Evolutionary conservation across 2,888 invertebrate genomes (phyloP).

Genomic region (Papilio demoleus): DNA sequence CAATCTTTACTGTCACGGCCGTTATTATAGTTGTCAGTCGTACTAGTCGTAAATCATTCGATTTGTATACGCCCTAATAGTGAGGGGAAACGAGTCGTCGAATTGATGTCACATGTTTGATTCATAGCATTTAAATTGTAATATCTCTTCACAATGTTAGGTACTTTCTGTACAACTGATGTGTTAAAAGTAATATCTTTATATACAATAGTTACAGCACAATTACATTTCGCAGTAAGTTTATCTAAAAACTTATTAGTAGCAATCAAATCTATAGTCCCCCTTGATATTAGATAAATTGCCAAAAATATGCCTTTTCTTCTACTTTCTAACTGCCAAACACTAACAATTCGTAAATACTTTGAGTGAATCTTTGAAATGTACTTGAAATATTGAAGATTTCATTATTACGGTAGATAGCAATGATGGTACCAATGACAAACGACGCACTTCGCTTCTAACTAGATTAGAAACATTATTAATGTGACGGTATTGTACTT

Average conservation of each 20-base stretch:
- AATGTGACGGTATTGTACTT: constrained; percentile 28
- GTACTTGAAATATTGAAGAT: not conserved
- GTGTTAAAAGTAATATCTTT: not conserved
- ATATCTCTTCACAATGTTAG: too few species aligned
- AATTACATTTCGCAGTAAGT: too few species aligned
- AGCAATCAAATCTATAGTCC: too few species aligned
- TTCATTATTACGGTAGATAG: not conserved
- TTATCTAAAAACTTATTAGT: too few species aligned
- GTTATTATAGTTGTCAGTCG: constrained; percentile 14
- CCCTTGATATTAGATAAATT: too few species aligned
- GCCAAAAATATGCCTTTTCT: too few species aligned
- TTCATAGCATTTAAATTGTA: constrained; percentile 18
- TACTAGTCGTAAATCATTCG: constrained; percentile 1
- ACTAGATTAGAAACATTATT: constrained; percentile 33
- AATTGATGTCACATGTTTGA: constrained; percentile 3
- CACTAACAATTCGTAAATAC: too few species aligned
- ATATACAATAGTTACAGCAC: too few species aligned
- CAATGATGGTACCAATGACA: constrained; percentile 10
- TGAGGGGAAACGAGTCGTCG: constrained; percentile 8
- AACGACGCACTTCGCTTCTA: constrained; percentile 30
- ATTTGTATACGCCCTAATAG: constrained; percentile 2
- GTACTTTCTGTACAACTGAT: too few species aligned
- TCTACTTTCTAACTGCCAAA: too few species aligned
- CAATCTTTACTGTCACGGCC: not conserved
- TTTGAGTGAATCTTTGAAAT: too few species aligned